Percentiles rank a stretch among this genome's conserved stretches.
phyloP scores from a whole-genome alignment of 2,113 vertebrate genomes.

The Ceyx cyanopectus region DNA sequence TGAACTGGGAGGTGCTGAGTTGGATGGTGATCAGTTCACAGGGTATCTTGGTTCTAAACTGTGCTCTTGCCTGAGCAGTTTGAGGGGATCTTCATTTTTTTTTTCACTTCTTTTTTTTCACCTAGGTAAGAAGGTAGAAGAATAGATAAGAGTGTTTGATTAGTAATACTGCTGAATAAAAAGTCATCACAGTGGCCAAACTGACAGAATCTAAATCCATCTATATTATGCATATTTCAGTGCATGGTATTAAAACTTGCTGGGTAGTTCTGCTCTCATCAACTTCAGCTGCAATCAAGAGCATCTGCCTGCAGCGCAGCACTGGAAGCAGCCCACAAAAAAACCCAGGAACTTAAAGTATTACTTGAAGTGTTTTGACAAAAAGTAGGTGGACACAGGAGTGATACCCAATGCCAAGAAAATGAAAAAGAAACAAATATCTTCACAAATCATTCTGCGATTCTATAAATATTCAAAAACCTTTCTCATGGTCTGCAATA shows the following conservation, averaged over 20 bases:
- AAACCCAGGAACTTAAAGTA: fast-evolving
- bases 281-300: fast-evolving
- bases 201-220: background rate
- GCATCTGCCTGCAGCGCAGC: background rate
- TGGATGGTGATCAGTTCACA: background rate
- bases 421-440: fast-evolving
- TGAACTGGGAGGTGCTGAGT: fast-evolving
- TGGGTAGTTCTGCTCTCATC: background rate
- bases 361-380: background rate
- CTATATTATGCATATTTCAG: background rate
- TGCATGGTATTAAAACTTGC: background rate
- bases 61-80: background rate
- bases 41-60: background rate
- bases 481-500: background rate
- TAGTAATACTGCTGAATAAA: background rate
- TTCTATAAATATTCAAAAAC: background rate
- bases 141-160: background rate
- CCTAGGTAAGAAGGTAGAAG: background rate
- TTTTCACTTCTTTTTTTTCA: background rate
- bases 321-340: background rate
- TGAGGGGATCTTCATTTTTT: background rate
- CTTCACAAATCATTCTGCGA: background rate
- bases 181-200: background rate
- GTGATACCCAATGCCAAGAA: background rate
- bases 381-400: background rate